These are phyloP conservation scores for Drosophila biarmipes DNA, from an alignment of 1,140 invertebrate species.

Conservation along the genomic window DNA sequence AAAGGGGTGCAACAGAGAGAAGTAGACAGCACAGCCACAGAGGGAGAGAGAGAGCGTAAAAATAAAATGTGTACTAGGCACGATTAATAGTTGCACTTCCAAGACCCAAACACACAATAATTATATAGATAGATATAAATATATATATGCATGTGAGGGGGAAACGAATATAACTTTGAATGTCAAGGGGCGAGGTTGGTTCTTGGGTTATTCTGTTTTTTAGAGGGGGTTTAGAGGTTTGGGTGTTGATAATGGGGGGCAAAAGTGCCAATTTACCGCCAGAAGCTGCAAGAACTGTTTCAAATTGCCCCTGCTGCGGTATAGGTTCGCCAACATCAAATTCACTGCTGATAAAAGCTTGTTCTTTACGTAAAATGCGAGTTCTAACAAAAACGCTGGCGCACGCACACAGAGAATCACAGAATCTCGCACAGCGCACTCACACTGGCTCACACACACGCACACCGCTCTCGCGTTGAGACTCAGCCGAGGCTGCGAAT, in stretches of 20 bases:
- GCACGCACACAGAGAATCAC: constrained; percentile 42
- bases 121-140: constrained; percentile 38
- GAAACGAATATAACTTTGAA: constrained; percentile 52
- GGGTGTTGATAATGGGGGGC: not conserved
- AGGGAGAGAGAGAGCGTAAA: constrained; percentile 48
- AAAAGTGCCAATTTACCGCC: constrained; percentile 69
- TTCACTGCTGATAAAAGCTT: constrained; percentile 61
- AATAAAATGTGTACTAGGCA: constrained; percentile 78
- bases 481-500: constrained; percentile 59
- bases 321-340: constrained; percentile 79
- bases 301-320: constrained; percentile 79
- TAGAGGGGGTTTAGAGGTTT: constrained; percentile 1
- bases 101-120: constrained; percentile 59
- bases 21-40: not conserved
- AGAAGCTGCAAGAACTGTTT: constrained; percentile 81
- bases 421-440: constrained; percentile 40
- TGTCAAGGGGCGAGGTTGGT: constrained; percentile 54
- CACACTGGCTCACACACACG: constrained; percentile 51
- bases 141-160: not conserved
- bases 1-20: constrained; percentile 13
- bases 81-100: constrained; percentile 68
- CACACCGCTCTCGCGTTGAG: constrained; percentile 59
- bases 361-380: constrained; percentile 79
- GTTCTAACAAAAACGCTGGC: constrained; percentile 65
- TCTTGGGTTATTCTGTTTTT: constrained; percentile 21